These are phyloP conservation scores for Aulostomus chinensis DNA, from an alignment of 2,797 vertebrate species.

Conservation along the genomic window DNA sequence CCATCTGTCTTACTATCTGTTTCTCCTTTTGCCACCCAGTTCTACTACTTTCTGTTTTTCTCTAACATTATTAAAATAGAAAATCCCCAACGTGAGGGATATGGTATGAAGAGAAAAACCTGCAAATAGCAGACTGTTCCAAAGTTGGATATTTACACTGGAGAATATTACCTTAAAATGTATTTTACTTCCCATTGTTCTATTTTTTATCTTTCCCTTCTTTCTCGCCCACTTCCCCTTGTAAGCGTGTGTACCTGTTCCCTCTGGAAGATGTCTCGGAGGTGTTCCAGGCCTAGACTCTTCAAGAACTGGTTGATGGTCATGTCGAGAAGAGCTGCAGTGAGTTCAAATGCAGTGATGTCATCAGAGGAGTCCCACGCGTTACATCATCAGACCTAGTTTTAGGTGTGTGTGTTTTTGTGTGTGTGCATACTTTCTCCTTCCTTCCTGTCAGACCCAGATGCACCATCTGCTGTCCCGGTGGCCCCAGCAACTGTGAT, in stretches of 20 bases:
- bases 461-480: slow-evolving; percentile 89
- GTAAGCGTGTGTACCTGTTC: slow-evolving; percentile 85
- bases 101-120: too few relatives aligned
- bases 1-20: neutral
- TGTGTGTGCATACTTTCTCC: slow-evolving; percentile 82
- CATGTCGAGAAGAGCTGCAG: slow-evolving; percentile 87
- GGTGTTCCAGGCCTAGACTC: slow-evolving; percentile 94
- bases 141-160: too few relatives aligned
- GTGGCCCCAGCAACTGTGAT: slow-evolving; percentile 84
- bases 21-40: neutral
- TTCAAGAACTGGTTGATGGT: slow-evolving; percentile 98
- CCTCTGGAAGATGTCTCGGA: slow-evolving; percentile 95
- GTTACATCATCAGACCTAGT: neutral
- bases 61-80: too few relatives aligned
- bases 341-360: neutral
- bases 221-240: neutral
- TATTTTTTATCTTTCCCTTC: neutral
- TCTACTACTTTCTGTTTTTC: too few relatives aligned
- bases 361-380: neutral
- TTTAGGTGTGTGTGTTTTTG: neutral
- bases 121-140: too few relatives aligned
- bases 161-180: too few relatives aligned
- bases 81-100: too few relatives aligned
- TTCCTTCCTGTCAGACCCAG: slow-evolving; percentile 91
- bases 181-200: too few relatives aligned